Evolutionary conservation across 2,797 vertebrate genomes (phyloP), one percentile per base, ranked within the genome.

Genomic region (Periophthalmus magnuspinnatus): DNA sequence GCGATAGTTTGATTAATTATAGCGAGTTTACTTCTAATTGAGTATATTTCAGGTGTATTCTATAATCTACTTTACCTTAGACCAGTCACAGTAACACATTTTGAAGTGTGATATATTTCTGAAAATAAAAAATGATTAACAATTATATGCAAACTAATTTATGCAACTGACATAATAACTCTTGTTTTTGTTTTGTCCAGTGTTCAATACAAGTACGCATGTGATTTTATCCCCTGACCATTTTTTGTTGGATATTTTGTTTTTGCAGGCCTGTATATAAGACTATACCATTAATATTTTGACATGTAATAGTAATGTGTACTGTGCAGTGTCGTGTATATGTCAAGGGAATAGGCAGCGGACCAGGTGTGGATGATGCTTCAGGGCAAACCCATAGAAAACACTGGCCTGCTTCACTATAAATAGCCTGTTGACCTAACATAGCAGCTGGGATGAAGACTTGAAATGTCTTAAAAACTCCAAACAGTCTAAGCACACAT

Each of bases 351-450:
- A 13, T 33, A 5, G 56, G 38, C 5, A 75, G 69, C 78, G 85
- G 66, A 88, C 75, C 88, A 88, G 86, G 83, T 92, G 88, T 74
- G 65, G 70, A 66, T 71, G 61, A 65, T 71, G 85, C 83, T 85
- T 71, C 59, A 55, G 82, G 89, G 75, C 67, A 72, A 72, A 86
- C 73, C 71, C 67, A 69, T 65, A 77, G 68, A 83, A 66, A 84
- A 81, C 70, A 33, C 65, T 79, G 79, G 68, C 81, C 81, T 80
- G 73, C 70, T 79, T 85, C 65, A 68, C 78, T 87, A 89, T 82
- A 85, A 89, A 89, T 89, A 88, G 76, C 71, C 50, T 69, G 68
- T 82, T 74, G 77, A 80, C 79, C 75, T 66, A 38, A 24, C 61
- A 70, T 67, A 81, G 69, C 72, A 80, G 75, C 81, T 75, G 73